phyloP scores from a whole-genome alignment of 2,888 invertebrate species.

The Amblyjoppa fuscipennis region DNA sequence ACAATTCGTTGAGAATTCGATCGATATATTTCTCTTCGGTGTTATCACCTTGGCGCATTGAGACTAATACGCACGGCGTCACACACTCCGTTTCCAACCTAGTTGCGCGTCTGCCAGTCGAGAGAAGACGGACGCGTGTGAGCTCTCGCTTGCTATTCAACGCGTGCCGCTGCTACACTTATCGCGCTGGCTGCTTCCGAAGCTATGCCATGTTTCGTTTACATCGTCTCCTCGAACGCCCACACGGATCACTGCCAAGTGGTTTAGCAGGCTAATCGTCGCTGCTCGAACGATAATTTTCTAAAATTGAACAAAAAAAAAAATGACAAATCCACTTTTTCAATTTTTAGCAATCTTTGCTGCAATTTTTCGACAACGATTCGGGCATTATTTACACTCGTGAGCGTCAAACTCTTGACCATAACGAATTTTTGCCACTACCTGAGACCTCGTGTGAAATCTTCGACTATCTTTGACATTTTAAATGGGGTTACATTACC shows the following conservation, averaged over 20 bases:
- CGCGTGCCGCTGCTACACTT: constrained; percentile 37
- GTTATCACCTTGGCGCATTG: constrained; percentile 77
- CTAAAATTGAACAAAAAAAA: background rate
- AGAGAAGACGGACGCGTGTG: constrained; percentile 70
- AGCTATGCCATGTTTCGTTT: constrained; percentile 52
- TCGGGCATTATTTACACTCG: background rate
- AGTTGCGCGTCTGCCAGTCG: constrained; percentile 77
- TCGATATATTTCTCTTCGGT: constrained; percentile 21
- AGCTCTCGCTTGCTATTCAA: constrained; percentile 53
- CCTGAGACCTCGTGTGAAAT: background rate
- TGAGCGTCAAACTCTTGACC: background rate
- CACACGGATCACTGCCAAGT: constrained; percentile 29
- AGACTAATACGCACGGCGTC: constrained; percentile 52
- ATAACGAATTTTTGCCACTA: background rate
- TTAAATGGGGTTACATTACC: too few relatives aligned
- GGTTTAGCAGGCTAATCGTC: background rate
- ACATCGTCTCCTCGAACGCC: background rate
- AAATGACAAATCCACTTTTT: background rate
- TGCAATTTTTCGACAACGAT: background rate
- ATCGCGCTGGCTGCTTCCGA: constrained; percentile 72
- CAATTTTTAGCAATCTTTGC: background rate
- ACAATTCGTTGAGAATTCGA: background rate
- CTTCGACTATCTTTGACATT: background rate
- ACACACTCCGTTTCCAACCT: constrained; percentile 76
- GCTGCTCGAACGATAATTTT: background rate